These are phyloP conservation scores for Paracentrotus lividus DNA, from an alignment of 53 echinoderm and acorn worm species.

Conservation along the genomic window DNA sequence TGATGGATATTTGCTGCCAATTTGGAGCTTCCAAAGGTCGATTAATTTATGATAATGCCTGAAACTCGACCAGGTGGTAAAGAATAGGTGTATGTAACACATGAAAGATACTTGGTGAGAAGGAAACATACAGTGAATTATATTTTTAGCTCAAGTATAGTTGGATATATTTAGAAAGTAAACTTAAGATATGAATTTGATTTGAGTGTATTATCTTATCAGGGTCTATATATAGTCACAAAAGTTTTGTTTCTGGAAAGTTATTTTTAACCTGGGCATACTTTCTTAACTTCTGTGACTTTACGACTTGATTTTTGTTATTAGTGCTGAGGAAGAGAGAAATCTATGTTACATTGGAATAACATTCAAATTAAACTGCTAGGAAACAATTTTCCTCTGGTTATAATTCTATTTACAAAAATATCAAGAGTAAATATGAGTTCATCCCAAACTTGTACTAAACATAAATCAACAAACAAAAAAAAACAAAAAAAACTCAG, in stretches of 20 bases:
- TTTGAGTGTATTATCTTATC: neutral
- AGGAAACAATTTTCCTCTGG: too few species aligned
- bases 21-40: conserved; percentile 45
- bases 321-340: too few species aligned
- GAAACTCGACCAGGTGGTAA: neutral
- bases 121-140: neutral
- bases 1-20: conserved; percentile 48
- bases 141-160: neutral
- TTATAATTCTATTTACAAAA: neutral
- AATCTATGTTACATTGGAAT: neutral
- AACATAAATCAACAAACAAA: too few species aligned
- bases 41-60: conserved; percentile 59
- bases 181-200: too few species aligned
- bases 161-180: too few species aligned
- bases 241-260: neutral
- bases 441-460: neutral
- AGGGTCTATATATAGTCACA: neutral
- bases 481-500: too few species aligned
- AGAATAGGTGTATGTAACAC: neutral
- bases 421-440: neutral
- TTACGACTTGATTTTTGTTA: too few species aligned
- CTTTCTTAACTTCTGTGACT: too few species aligned
- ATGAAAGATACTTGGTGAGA: neutral
- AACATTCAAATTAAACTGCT: neutral
- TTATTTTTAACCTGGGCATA: neutral